These are phyloP conservation scores for Forbesichthys agassizii DNA, from an alignment of 2,113 vertebrate genomes.

Conservation along the genomic window DNA sequence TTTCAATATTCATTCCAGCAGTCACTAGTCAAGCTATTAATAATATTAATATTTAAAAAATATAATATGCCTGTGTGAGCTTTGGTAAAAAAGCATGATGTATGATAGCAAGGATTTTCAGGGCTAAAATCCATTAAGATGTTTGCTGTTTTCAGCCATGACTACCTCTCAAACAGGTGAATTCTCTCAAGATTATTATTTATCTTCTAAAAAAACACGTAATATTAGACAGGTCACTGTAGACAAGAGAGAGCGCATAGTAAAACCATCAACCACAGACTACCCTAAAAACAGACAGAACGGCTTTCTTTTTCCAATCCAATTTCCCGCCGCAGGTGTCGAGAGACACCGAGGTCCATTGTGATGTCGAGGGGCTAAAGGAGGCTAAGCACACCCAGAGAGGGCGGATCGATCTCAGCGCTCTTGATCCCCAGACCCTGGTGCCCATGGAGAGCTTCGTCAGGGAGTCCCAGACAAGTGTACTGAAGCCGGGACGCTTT, in stretches of 20 bases:
- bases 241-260: slow-evolving; percentile 14
- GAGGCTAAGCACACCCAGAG: slow-evolving; percentile 58
- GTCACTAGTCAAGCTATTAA: neutral
- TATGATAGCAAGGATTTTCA: no score
- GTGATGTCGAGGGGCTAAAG: slow-evolving; percentile 44
- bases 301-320: slow-evolving; percentile 10
- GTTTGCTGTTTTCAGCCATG: no score
- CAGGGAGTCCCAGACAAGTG: slow-evolving; percentile 64
- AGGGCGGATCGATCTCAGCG: no score
- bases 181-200: no score
- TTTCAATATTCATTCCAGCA: neutral
- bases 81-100: no score
- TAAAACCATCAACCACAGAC: neutral
- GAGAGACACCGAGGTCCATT: neutral
- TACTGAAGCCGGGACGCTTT: slow-evolving; percentile 44
- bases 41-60: neutral
- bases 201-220: no score
- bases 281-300: slow-evolving; percentile 8
- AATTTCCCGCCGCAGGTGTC: slow-evolving; percentile 41
- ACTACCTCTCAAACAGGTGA: no score
- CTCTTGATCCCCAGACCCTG: slow-evolving; percentile 68
- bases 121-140: no score
- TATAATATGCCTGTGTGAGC: no score
- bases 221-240: neutral
- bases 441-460: slow-evolving; percentile 55